A percentile compares a stretch with the other conserved stretches of the same genome.
Conservation (phyloP, 2,888 invertebrate genomes). For the Noctua fimbriata region DNA sequence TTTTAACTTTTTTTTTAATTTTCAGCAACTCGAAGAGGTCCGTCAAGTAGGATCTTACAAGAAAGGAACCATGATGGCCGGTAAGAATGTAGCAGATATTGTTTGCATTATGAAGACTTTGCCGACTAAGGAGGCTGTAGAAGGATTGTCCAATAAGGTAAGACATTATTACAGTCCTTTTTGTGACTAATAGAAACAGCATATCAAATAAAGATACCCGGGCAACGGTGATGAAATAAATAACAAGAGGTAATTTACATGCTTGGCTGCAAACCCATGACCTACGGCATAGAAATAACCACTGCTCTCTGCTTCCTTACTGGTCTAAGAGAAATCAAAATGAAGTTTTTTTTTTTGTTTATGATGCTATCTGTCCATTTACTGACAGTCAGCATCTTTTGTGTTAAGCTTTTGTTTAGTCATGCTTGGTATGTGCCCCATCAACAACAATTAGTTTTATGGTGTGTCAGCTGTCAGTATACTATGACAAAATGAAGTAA, state of each 20-base stretch:
- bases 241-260: background rate
- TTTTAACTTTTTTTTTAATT: background rate
- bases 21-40: conserved; percentile 93
- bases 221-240: background rate
- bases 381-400: no score
- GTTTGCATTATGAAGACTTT: conserved; percentile 99
- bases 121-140: conserved; percentile 98
- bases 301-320: background rate
- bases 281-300: background rate
- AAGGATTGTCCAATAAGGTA: conserved; percentile 96
- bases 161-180: conserved; percentile 25
- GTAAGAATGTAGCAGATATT: conserved; percentile 98
- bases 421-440: no score
- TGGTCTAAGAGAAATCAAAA: background rate
- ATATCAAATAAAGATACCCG: background rate
- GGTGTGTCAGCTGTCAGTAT: no score
- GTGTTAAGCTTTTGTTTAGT: no score
- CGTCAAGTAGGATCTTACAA: conserved; percentile 99
- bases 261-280: background rate
- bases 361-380: no score
- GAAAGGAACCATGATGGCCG: conserved; percentile 99
- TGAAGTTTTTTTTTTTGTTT: background rate
- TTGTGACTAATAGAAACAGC: background rate
- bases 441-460: no score
- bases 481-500: background rate